A percentile compares a stretch with the other conserved stretches of the same genome.
Conservation (phyloP, 2,113 vertebrate species). For the Ptychochromis oligacanthus region DNA sequence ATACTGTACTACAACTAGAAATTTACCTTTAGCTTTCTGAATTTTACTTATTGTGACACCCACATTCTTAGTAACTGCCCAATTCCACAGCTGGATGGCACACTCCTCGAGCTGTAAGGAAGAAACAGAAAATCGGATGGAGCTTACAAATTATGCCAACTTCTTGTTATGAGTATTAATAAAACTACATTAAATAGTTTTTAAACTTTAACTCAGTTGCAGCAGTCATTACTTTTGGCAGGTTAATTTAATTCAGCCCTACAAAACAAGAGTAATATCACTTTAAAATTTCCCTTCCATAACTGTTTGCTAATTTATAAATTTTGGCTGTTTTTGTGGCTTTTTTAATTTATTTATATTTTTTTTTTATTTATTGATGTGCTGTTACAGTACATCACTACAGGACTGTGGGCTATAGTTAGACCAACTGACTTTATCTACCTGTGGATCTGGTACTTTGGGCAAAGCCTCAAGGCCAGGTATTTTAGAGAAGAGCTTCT, state of each 20-base stretch:
- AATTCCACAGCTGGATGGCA: conserved; percentile 92
- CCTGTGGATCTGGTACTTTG: conserved; percentile 71
- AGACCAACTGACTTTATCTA: conserved; percentile 29
- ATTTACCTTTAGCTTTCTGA: conserved; percentile 86
- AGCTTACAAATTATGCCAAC: background rate
- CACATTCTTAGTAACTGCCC: conserved; percentile 83
- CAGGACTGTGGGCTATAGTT: background rate
- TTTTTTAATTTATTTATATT: too few species aligned
- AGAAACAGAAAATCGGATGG: background rate
- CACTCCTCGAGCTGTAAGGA: conserved; percentile 84
- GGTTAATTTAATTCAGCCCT: background rate
- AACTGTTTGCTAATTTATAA: background rate
- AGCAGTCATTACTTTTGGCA: background rate
- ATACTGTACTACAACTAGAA: background rate
- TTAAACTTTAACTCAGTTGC: background rate
- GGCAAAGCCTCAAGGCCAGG: conserved; percentile 54
- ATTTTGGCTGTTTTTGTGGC: background rate
- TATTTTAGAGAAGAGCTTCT: conserved; percentile 81
- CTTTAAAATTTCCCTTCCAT: background rate
- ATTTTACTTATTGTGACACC: conserved; percentile 73
- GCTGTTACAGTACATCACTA: background rate
- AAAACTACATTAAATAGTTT: background rate
- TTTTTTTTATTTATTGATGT: background rate
- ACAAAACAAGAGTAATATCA: background rate
- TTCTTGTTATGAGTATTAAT: background rate